Base-by-base conservation (phyloP, 37 sponge, comb jelly and placozoan genomes). In the Aplysina aerophoba region DNA sequence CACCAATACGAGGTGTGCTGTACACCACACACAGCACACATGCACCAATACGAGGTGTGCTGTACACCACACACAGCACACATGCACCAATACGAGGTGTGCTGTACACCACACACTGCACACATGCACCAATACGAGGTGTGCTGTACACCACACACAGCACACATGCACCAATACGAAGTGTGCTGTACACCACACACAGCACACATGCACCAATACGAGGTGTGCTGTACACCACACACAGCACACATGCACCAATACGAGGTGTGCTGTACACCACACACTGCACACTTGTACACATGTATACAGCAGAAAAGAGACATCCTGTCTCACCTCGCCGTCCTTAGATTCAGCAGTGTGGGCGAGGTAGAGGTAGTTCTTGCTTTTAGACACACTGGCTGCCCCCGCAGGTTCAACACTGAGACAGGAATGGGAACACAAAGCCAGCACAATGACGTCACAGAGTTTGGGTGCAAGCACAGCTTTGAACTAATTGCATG, bases 331-430 rank as follows among this genome's bases (percentile, higher is more conserved):
- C 36, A 71, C 72, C 72, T 71, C 4, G 72, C 36, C 30, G 15
- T 71, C 37, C 36, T 71, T 71, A 5, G 72, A 28, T 37, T 30
- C 20, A 34, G 31, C 19, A 19, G 72, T 71, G 36, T 71, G 72
- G 20, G 31, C 2, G 20, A 71, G 21, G 33, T 34, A 15, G 72
- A 71, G 15, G 37, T 30, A 37, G 72, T 71, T 71, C 20, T 34
- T 27, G 30, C 33, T 5, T 37, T 71, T 12, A 20, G 36, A 34
- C 36, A 71, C 36, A 19, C 25, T 55, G 24, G 81, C 87, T 33
- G 59, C 57, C 16, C 81, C 80, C 53, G 35, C 57, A 1, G 81
- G 87, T 22, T 1, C 27, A 19, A 86, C 56, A 66, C 80, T 86
- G 80, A 8, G 50, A 44, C 8, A 44, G 50, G 8, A 44, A 44